Evolutionary conservation across 2,888 invertebrate species (phyloP), one percentile per base, ranked within the genome.

Genomic region (Rhogogaster chlorosoma): DNA sequence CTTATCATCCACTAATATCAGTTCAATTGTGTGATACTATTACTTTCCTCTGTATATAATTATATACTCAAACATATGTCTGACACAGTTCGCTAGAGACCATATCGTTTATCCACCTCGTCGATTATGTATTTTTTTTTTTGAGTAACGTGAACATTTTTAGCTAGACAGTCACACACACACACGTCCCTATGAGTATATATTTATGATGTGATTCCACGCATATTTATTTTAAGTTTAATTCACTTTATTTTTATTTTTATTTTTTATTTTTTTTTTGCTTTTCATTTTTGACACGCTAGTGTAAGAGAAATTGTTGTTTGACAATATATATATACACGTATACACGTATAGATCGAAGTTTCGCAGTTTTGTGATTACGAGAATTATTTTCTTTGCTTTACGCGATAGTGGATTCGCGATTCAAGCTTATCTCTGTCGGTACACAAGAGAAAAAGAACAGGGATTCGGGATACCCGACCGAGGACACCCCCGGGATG

Each of bases 341-440:
- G n/a, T 22, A 61, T 61, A n/a, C 45, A 42, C 29, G n/a, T 26
- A 26, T 18, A 18, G n/a, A 77, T 49, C 12, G 29, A 32, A 7
- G 18, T 77, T 18, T 32, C 1, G 18, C 12, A 53, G 18, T 77
- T 29, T n/a, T 53, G 18, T 29, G 15, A n/a, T 49, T 77, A n/a
- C 32, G 15, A 22, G 42, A 22, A 42, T 73, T 22, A 73, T 49
- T 80, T 80, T 61, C 29, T 61, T 61, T 80, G 49, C 49, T 53
- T 61, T 15, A 85, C 83, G 85, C 83, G 73, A 83, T 90, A 92
- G 91, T 90, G 89, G 91, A 90, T 87, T 89, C 89, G 88, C 91
- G 90, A 86, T 90, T 89, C 90, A 91, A 90, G 89, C 89, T 91
- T 89, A 91, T 89, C 87, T 90, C 91, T 84, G 88, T 91, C 88